Evolutionary conservation across 1,140 invertebrate species (phyloP), one percentile per base, ranked within the genome.

Genomic region (Zaprionus ornatus): DNA sequence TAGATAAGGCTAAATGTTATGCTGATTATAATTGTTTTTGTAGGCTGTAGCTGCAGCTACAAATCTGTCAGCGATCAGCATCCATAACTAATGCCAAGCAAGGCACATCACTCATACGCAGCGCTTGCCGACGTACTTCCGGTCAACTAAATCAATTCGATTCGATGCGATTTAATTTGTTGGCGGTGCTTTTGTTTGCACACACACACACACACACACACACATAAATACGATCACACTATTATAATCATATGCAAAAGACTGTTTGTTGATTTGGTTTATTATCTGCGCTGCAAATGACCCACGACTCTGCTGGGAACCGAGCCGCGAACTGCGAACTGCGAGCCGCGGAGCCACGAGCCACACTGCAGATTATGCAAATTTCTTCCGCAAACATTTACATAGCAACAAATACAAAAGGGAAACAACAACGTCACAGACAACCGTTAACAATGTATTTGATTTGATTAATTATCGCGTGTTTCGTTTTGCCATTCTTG

Each of bases 371-470:
- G 67, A 64, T 71, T 84, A 87, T 88, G 83, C 83, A 78, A 88
- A 88, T 80, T 69, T 65, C 85, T 90, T 90, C 85, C 85, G 85
- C 86, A 90, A 85, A 84, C 60, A 90, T 90, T 90, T 85, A 90
- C 81, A 90, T 85, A 82, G 56, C 67, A 79, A 79, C 56, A 27
- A 64, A 64, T 27, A 56, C 21, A 71, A 74, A 9, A 45, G n/a
- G 13, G 7, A n/a, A 9, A 40, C 35, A 37, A 37, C 4, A n/a
- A 61, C 4, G 32, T 32, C 17, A 32, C 19, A 17, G 52, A 29
- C 72, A 80, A 79, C 80, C 85, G 77, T 90, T 84, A 87, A 83
- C 83, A 87, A 88, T 88, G 83, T 79, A 70, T 48, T 66, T 78
- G n/a, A 17, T 69, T 71, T 69, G 54, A 69, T 74, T 62, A 25